These are phyloP conservation scores for Trisateles emortualis DNA, from an alignment of 2,888 invertebrate species.

Conservation along the genomic window DNA sequence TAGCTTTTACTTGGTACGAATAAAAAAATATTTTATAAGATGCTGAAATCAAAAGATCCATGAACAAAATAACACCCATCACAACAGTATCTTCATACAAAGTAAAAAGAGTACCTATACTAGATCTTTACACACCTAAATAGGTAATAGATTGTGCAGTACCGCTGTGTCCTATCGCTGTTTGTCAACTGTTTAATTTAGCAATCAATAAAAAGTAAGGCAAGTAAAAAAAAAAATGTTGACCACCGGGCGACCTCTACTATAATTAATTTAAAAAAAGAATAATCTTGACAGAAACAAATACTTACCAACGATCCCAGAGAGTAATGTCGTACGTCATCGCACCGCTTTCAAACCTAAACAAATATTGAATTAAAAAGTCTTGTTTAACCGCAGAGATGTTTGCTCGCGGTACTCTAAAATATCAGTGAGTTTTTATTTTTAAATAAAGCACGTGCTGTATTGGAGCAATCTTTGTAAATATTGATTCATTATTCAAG, in stretches of 20 bases:
- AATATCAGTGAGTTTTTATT: constrained; percentile 17
- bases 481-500: background rate
- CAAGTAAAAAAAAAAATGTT: no score
- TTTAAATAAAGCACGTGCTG: constrained; percentile 17
- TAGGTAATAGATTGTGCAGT: no score
- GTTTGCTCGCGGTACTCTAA: constrained; percentile 21
- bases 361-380: constrained; percentile 25
- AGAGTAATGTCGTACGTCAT: constrained; percentile 9
- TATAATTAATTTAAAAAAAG: background rate
- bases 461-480: background rate
- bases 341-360: constrained; percentile 7
- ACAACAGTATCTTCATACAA: no score
- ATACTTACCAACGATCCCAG: background rate
- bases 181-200: no score
- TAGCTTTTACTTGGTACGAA: no score
- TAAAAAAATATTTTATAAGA: no score
- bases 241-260: background rate
- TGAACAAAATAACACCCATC: no score
- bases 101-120: no score
- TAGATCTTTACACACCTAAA: no score
- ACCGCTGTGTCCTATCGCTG: no score
- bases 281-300: background rate
- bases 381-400: background rate
- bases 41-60: no score
- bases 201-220: no score